Base-by-base conservation (phyloP, 2,113 vertebrate species). In the Pardalotus punctatus region DNA sequence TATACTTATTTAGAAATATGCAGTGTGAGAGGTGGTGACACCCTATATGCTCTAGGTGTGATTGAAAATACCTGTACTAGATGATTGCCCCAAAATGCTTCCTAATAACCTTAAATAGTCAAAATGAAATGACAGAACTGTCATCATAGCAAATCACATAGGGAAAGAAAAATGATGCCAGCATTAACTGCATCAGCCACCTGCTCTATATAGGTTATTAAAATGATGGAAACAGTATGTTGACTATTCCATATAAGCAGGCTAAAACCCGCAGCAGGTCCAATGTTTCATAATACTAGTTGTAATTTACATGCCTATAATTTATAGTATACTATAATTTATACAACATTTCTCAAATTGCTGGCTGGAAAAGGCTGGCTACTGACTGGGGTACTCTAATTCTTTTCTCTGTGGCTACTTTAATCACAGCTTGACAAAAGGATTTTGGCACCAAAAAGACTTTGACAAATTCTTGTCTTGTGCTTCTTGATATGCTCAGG, bases 211-310 rank as follows among this genome's bases (percentile, higher is more conserved):
- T 65, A 94, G 58, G 65, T 84, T 89, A 88, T 94, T 95, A 90
- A 94, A 81, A 86, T 96, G 76, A 95, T 92, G 65, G 88, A 96
- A 94, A 92, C 76, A 84, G 69, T 90, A 90, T 86, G 82, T 61
- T 93, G 76, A 74, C 61, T 93, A 60, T 27, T 60, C 42, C 82
- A 86, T 83, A 88, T 22, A 67, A 22, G 28, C 51, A 60, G 85
- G 51, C 72, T 74, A 79, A 93, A 93, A 36, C 40, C n/a, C 45
- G 48, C 48, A 50, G 29, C 76, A 95, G 53, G 60, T 77, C 54
- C 33, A 83, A 38, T 61, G 79, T 88, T 58, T 71, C 53, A 74
- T 67, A 33, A 61, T 92, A 78, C 43, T 84, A 53, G 60, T 25
- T 64, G 57, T 58, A 90, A 94, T 93, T 94, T 74, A 84, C 76